Evolutionary conservation across 2,888 invertebrate genomes (phyloP).

Genomic region (Punctoribates punctum): DNA sequence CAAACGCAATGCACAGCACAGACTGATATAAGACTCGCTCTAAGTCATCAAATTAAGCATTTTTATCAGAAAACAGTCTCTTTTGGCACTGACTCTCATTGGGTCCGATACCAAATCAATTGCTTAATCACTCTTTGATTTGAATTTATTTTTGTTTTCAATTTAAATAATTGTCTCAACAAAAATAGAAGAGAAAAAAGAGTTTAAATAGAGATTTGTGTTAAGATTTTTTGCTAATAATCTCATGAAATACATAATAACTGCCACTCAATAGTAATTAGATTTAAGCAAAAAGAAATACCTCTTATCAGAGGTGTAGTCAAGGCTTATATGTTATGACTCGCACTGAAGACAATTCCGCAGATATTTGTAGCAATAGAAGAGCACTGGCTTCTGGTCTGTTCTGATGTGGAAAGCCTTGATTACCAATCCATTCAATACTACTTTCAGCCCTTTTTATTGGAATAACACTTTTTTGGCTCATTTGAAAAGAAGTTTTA

Average conservation of each 20-base stretch:
- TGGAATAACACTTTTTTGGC: no score
- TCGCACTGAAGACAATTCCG: neutral
- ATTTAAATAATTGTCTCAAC: no score
- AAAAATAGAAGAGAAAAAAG: no score
- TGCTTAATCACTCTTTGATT: no score
- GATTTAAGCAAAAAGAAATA: neutral
- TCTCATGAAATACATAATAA: constrained; percentile 6
- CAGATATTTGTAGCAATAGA: neutral
- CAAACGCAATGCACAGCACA: neutral
- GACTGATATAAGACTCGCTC: neutral
- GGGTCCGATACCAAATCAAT: no score
- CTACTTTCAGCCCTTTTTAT: no score
- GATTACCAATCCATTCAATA: neutral
- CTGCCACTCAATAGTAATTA: constrained; percentile 13
- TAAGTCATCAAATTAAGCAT: neutral
- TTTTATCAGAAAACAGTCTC: no score
- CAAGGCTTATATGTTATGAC: constrained; percentile 20
- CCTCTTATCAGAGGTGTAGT: constrained; percentile 33
- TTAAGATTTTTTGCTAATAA: no score
- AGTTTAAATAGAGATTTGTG: no score
- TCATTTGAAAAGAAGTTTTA: no score
- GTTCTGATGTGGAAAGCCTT: constrained; percentile 4
- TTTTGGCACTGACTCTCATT: no score
- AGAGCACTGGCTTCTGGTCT: neutral
- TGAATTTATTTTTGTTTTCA: no score